These are phyloP conservation scores for Pogonomyrmex barbatus DNA, from an alignment of 1,140 invertebrate genomes.

Conservation along the genomic window DNA sequence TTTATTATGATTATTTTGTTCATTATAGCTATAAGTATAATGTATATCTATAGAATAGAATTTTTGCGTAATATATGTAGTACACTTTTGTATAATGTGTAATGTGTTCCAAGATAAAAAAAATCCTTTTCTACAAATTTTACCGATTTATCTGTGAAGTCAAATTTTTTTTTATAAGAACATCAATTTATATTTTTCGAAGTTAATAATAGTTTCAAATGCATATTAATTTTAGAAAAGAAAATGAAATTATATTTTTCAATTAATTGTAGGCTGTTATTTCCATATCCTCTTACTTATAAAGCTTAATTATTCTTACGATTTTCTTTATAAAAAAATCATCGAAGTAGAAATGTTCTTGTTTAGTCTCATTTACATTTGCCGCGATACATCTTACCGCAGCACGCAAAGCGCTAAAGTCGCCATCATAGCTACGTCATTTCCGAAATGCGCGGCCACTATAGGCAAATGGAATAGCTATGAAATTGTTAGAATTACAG, in stretches of 20 bases:
- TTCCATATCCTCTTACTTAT: background rate
- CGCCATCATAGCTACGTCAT: slow-evolving; percentile 67
- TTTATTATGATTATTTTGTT: background rate
- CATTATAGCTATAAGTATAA: background rate
- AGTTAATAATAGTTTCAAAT: background rate
- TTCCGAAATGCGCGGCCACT: slow-evolving; percentile 75
- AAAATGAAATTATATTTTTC: slow-evolving; percentile 16
- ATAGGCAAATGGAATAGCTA: background rate
- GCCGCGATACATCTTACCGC: slow-evolving; percentile 33
- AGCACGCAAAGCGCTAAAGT: background rate
- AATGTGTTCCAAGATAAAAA: background rate
- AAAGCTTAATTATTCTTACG: background rate
- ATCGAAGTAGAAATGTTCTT: background rate
- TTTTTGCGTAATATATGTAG: background rate
- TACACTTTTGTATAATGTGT: background rate
- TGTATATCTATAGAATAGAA: background rate
- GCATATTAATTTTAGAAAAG: background rate
- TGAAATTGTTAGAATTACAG: slow-evolving; percentile 11
- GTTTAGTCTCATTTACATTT: slow-evolving; percentile 50
- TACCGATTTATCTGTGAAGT: background rate
- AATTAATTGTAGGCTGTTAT: background rate
- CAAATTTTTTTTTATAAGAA: background rate
- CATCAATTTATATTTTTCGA: background rate
- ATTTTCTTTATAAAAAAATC: background rate
- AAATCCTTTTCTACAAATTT: background rate